Base-by-base conservation (phyloP, 2,113 vertebrate genomes). In the Camelus dromedarius region DNA sequence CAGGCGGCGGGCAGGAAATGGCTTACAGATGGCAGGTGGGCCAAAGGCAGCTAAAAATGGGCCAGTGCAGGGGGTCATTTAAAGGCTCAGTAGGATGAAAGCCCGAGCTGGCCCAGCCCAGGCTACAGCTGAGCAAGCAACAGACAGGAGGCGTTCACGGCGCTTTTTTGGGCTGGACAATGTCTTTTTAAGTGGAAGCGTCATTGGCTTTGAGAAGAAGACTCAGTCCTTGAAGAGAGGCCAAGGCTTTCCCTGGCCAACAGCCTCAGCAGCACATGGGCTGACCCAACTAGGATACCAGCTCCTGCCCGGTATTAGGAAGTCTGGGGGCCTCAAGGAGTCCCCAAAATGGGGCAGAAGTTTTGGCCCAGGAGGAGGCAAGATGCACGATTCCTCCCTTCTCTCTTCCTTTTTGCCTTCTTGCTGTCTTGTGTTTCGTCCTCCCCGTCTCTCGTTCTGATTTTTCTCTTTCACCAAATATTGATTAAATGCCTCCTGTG, bases 51-150 rank as follows among this genome's bases (percentile, higher is more conserved):
- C 58, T n/a, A 8, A 76, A 83, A 48, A 5, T 0, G 66, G 48
- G 60, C 66, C 12, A 18, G 46, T n/a, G 28, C 15, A 3, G 22
- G 14, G 42, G 67, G 52, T 35, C 80, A 2, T 6, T 42, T 6
- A 30, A 70, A 69, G 0, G 32, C 69, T 66, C 46, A 3, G 2
- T 3, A 19, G 11, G 4, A 30, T 26, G 60, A 38, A 46, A 62
- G 18, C 85, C 52, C 52, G 35, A 75, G 60, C 28, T 2, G 42
- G 60, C n/a, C 54, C 38, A 16, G 87, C 15, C 30, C 54, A 10
- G 67, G 77, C 48, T 70, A 13, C 69, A 52, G 67, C 80, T 38
- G 89, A 96, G 73, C 38, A 58, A 82, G 93, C 93, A 58, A 10
- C 24, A 13, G 79, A 32, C 58, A 26, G 67, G 95, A 93, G 52